Conservation (phyloP, 2,888 invertebrate species). For the Euspilapteryx auroguttella region DNA sequence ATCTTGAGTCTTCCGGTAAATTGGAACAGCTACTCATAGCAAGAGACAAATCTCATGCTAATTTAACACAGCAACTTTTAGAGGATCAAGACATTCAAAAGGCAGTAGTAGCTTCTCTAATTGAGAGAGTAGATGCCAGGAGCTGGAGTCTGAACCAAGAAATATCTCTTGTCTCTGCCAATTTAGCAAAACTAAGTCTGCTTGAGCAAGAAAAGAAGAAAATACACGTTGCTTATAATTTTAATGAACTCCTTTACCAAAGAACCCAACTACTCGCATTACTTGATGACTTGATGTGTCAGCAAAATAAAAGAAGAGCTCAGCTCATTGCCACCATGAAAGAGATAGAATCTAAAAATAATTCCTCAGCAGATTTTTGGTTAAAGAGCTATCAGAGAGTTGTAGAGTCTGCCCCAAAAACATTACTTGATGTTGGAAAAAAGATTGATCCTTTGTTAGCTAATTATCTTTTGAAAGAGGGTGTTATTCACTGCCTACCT, state of each 20-base stretch:
- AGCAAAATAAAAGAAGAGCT: slow-evolving; percentile 66
- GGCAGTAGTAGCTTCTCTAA: slow-evolving; percentile 69
- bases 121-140: slow-evolving; percentile 73
- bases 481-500: slow-evolving; percentile 76
- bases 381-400: slow-evolving; percentile 81
- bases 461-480: slow-evolving; percentile 69
- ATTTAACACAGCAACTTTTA: slow-evolving; percentile 62
- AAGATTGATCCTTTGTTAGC: slow-evolving; percentile 68
- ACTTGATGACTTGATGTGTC: slow-evolving; percentile 68
- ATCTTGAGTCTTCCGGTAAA: slow-evolving; percentile 64
- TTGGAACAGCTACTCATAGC: slow-evolving; percentile 61
- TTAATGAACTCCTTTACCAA: slow-evolving; percentile 71
- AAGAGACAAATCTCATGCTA: slow-evolving; percentile 64
- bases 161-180: slow-evolving; percentile 70
- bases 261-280: slow-evolving; percentile 67
- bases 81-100: slow-evolving; percentile 73
- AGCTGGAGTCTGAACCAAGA: slow-evolving; percentile 78
- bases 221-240: slow-evolving; percentile 66
- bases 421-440: slow-evolving; percentile 62
- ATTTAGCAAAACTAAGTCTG: slow-evolving; percentile 70
- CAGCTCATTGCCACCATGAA: slow-evolving; percentile 69
- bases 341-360: slow-evolving; percentile 68
- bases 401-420: slow-evolving; percentile 73
- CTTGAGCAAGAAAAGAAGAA: slow-evolving; percentile 74
- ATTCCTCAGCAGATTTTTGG: slow-evolving; percentile 67